phyloP scores from a whole-genome alignment of 2,113 vertebrate species.

The Dromaius novaehollandiae region DNA sequence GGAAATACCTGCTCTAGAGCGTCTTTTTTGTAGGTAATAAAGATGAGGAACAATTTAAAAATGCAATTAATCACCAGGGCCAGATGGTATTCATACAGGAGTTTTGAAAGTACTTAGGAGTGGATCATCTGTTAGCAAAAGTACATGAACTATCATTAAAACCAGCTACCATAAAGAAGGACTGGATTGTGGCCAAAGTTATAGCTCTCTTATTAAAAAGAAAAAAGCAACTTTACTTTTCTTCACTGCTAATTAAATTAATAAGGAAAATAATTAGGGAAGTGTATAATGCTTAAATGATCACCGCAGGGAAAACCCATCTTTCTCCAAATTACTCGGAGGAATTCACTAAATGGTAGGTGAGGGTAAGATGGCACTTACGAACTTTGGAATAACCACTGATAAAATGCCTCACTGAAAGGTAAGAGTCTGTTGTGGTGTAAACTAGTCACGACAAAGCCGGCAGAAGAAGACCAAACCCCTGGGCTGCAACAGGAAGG shows the following conservation, averaged over 20 bases:
- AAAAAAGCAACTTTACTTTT: background rate
- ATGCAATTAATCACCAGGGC: background rate
- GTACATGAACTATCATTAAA: background rate
- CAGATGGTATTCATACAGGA: background rate
- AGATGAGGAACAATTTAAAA: background rate
- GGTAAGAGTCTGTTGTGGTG: background rate
- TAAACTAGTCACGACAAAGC: conserved; percentile 27
- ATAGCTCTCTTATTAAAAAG: background rate
- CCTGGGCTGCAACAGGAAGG: background rate
- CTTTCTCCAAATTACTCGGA: background rate
- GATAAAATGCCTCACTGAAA: background rate
- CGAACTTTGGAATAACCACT: background rate
- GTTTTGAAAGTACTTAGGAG: background rate
- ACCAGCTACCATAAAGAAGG: background rate
- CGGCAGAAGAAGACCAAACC: background rate
- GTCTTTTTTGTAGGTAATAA: background rate
- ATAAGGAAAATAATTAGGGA: conserved; percentile 36
- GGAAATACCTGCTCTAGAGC: background rate
- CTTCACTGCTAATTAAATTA: conserved; percentile 29
- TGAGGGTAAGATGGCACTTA: accelerated
- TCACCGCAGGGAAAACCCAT: conserved; percentile 14
- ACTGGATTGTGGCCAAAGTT: background rate
- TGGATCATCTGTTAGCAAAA: conserved; percentile 3
- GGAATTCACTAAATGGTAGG: background rate
- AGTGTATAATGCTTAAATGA: background rate